Conservation (phyloP, 2,113 vertebrate species). For the Amia ocellicauda region DNA sequence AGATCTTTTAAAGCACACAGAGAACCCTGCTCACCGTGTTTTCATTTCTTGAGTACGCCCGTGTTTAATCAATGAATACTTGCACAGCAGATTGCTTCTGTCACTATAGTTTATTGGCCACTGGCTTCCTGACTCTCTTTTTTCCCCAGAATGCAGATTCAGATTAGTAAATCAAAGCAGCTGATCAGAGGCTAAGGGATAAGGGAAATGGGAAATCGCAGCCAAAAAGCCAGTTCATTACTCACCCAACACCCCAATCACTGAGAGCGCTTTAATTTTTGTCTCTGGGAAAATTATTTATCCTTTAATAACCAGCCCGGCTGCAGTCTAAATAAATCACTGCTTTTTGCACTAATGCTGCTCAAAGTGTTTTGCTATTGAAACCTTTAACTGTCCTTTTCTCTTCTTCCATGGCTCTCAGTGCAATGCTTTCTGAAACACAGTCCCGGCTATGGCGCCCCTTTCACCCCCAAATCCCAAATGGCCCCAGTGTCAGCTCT, state of each 20-base stretch:
- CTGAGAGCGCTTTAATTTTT: neutral
- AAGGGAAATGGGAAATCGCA: neutral
- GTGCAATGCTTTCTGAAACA: too few species aligned
- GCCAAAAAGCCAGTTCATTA: neutral
- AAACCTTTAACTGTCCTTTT: too few species aligned
- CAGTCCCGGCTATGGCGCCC: too few species aligned
- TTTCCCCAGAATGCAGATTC: neutral
- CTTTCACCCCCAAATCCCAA: too few species aligned
- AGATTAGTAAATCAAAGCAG: conserved; percentile 1
- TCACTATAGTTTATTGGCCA: neutral
- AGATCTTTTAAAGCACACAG: neutral
- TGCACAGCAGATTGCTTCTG: neutral
- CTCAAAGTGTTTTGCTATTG: too few species aligned
- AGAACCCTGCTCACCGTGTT: neutral
- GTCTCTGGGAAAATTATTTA: neutral
- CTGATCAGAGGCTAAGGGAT: neutral
- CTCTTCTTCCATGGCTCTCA: too few species aligned
- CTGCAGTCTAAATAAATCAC: neutral
- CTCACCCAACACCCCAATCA: neutral
- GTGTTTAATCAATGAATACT: neutral
- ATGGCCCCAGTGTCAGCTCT: too few species aligned
- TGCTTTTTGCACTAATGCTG: neutral
- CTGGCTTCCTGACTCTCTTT: neutral
- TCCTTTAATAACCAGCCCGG: neutral
- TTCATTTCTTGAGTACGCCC: neutral